These are phyloP conservation scores for Halcyon malimbica DNA, from an alignment of 2,113 vertebrate species.

Conservation along the genomic window DNA sequence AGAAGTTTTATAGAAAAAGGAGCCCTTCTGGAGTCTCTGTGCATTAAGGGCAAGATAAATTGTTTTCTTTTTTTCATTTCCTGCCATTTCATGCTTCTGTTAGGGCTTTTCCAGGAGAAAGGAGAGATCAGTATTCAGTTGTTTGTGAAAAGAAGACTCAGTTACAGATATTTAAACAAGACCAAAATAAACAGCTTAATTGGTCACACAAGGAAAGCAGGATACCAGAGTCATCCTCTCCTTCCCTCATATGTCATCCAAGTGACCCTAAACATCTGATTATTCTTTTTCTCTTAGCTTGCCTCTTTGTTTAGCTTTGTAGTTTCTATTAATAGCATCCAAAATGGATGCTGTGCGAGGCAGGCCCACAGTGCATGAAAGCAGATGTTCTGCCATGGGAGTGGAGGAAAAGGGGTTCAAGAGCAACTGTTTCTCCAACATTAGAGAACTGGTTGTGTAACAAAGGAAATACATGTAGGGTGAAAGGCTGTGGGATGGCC, in stretches of 20 bases:
- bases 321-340: background rate
- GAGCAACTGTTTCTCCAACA: background rate
- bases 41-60: background rate
- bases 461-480: background rate
- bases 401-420: background rate
- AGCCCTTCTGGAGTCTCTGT: background rate
- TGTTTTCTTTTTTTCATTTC: slow-evolving; percentile 37
- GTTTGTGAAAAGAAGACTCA: slow-evolving; percentile 8
- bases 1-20: background rate
- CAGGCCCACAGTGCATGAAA: background rate
- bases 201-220: background rate
- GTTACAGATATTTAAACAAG: slow-evolving; percentile 29
- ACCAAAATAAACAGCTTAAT: background rate
- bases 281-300: background rate
- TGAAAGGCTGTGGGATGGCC: background rate
- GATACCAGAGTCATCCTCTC: background rate
- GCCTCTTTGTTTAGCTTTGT: background rate
- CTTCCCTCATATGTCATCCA: background rate
- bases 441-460: background rate
- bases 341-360: background rate
- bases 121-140: slow-evolving; percentile 5
- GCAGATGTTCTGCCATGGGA: background rate
- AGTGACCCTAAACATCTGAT: background rate
- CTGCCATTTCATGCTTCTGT: background rate
- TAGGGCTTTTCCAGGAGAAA: background rate